Conservation (phyloP, 2,797 vertebrate genomes). For the Malacoraja senta region DNA sequence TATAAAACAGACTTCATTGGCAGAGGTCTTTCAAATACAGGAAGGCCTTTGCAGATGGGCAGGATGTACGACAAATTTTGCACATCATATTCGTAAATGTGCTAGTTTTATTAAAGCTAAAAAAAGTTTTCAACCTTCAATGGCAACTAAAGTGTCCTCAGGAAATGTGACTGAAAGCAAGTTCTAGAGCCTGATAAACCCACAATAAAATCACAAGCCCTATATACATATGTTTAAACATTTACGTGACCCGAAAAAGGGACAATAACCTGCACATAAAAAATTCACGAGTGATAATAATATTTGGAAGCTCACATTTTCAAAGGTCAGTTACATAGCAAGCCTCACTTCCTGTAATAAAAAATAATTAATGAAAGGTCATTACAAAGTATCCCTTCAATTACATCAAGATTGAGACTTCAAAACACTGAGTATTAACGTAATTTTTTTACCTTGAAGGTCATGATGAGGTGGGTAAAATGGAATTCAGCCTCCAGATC, state of each 20-base stretch:
- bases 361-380: not conserved
- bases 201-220: not conserved
- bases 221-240: not conserved
- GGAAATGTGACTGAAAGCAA: no score
- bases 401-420: not conserved
- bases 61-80: not conserved
- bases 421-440: not conserved
- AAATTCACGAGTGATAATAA: not conserved
- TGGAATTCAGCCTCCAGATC: slow-evolving; percentile 94
- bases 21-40: not conserved
- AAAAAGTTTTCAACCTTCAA: not conserved
- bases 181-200: not conserved
- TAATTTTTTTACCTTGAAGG: slow-evolving; percentile 79
- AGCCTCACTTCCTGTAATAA: not conserved
- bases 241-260: not conserved
- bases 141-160: not conserved
- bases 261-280: not conserved
- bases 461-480: slow-evolving; percentile 98
- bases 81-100: not conserved
- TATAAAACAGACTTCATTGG: not conserved
- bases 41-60: not conserved
- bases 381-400: not conserved
- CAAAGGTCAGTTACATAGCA: not conserved
- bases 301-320: not conserved
- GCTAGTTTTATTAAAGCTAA: not conserved